Evolutionary conservation across 2,797 vertebrate species (phyloP).

Genomic region (Taeniopygia guttata): DNA sequence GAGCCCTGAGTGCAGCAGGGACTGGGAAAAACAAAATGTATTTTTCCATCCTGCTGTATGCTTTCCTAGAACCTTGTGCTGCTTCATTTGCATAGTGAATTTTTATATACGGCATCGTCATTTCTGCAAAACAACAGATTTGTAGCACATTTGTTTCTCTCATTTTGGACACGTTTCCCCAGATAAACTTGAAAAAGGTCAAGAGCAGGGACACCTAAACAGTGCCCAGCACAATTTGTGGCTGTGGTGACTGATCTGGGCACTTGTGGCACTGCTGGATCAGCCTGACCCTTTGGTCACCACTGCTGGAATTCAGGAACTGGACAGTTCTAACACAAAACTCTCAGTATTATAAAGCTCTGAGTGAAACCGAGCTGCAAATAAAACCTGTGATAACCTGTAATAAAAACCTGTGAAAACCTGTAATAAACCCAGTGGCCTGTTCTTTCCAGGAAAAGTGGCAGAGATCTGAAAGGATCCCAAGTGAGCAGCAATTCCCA

Average conservation of each 20-base stretch:
- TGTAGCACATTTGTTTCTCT: neutral
- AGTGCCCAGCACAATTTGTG: neutral
- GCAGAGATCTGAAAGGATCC: neutral
- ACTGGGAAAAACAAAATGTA: neutral
- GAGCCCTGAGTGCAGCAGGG: neutral
- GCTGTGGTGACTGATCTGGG: neutral
- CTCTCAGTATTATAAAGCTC: neutral
- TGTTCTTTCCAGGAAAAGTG: neutral
- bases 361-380: neutral
- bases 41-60: neutral
- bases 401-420: neutral
- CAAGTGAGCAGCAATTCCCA: neutral
- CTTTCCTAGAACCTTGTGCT: neutral
- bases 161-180: neutral
- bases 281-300: neutral
- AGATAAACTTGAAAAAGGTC: neutral
- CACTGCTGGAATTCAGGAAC: neutral
- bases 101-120: neutral
- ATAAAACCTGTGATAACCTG: neutral
- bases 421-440: neutral
- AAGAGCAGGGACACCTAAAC: neutral
- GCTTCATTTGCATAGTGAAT: neutral
- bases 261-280: neutral
- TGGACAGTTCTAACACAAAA: neutral
- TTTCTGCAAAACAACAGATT: slow-evolving; percentile 5